These are phyloP conservation scores for Watsonalla binaria DNA, from an alignment of 2,888 invertebrate species.

Conservation along the genomic window DNA sequence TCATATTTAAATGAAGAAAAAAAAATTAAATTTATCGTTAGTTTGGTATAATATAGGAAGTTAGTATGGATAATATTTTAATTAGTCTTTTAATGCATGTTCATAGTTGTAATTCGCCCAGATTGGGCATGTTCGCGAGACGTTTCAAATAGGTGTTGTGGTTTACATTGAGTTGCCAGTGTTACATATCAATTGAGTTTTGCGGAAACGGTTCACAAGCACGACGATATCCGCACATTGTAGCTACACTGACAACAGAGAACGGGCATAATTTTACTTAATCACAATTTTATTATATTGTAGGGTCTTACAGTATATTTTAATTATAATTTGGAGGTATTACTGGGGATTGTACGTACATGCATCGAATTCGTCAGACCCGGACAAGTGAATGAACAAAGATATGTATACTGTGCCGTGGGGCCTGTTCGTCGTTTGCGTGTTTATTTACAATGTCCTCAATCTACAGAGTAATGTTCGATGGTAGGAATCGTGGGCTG, in stretches of 20 bases:
- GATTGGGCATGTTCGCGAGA: conserved; percentile 42
- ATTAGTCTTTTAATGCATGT: conserved; percentile 73
- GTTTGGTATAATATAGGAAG: conserved; percentile 64
- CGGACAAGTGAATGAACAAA: neutral
- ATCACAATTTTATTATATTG: conserved; percentile 16
- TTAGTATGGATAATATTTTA: conserved; percentile 72
- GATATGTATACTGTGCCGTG: neutral
- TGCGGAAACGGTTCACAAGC: conserved; percentile 17
- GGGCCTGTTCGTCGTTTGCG: conserved; percentile 36
- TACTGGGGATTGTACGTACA: conserved; percentile 41
- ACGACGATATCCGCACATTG: conserved; percentile 12
- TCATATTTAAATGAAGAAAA: conserved; percentile 57
- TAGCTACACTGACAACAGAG: conserved; percentile 5
- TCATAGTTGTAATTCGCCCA: conserved; percentile 64
- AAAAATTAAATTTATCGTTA: conserved; percentile 66
- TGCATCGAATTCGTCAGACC: no score
- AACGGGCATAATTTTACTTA: conserved; percentile 25
- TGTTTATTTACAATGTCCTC: conserved; percentile 14
- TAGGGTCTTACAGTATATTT: neutral
- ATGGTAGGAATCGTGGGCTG: conserved; percentile 25
- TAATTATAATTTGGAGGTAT: conserved; percentile 15
- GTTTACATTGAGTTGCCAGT: conserved; percentile 35
- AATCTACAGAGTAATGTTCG: conserved; percentile 11
- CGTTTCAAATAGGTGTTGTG: conserved; percentile 36
- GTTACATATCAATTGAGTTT: conserved; percentile 48